Conservation (phyloP, 2,888 invertebrate genomes). For the Caenorhabditis uteleia region DNA sequence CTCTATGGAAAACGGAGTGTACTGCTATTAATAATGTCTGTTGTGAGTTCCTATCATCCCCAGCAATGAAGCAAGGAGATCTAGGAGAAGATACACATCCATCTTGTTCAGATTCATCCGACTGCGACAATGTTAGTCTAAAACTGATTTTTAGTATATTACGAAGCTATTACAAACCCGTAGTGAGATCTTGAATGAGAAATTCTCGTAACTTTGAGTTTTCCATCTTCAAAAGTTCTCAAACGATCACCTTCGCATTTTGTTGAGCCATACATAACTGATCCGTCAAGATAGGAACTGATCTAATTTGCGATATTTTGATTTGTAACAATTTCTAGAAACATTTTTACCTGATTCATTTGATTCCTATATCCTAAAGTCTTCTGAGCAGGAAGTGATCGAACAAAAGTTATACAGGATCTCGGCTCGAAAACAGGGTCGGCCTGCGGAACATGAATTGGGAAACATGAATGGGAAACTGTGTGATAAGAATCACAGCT, state of each 20-base stretch:
- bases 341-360: constrained; percentile 62
- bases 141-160: neutral
- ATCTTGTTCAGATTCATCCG: constrained; percentile 76
- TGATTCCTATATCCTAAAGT: constrained; percentile 77
- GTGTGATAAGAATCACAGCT: constrained; percentile 83
- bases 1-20: constrained; percentile 65
- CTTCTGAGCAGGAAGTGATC: constrained; percentile 83
- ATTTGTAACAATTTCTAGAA: too few species aligned
- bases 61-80: constrained; percentile 50
- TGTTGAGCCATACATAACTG: constrained; percentile 67
- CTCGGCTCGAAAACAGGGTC: constrained; percentile 85
- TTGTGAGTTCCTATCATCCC: constrained; percentile 66
- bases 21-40: constrained; percentile 64
- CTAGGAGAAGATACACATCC: constrained; percentile 48
- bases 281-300: constrained; percentile 75
- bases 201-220: constrained; percentile 54
- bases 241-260: constrained; percentile 61
- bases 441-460: constrained; percentile 85
- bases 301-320: constrained; percentile 76
- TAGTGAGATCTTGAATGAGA: constrained; percentile 14
- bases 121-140: constrained; percentile 44
- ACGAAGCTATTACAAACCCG: constrained; percentile 6
- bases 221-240: constrained; percentile 59
- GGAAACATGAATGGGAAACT: constrained; percentile 91
- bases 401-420: constrained; percentile 76